Conservation (phyloP, 1,140 invertebrate species). For the Penaeus vannamei region DNA sequence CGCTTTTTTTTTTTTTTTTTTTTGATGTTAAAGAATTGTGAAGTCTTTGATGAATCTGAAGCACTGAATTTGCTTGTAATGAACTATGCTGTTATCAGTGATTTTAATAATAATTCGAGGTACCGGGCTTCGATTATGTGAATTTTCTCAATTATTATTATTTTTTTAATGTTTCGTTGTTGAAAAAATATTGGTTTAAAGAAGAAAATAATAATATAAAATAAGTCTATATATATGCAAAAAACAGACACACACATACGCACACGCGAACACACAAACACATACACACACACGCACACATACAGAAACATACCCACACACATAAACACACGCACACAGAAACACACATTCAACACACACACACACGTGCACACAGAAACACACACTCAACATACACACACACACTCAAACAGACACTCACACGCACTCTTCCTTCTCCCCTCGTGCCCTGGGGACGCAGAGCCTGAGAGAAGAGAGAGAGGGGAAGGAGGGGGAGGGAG, state of each 20-base stretch:
- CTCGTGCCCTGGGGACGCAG: too few relatives aligned
- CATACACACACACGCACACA: not conserved
- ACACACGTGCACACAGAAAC: not conserved
- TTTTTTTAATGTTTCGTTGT: too few relatives aligned
- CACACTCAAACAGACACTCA: conserved; percentile 17
- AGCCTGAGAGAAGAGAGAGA: not conserved
- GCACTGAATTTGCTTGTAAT: too few relatives aligned
- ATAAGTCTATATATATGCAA: not conserved
- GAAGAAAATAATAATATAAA: too few relatives aligned
- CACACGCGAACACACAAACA: not conserved
- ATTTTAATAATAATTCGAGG: too few relatives aligned
- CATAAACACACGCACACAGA: not conserved
- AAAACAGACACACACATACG: not conserved
- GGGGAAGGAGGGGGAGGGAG: not conserved
- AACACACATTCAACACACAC: not conserved
- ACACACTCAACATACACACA: not conserved
- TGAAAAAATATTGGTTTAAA: too few relatives aligned
- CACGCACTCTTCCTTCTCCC: not conserved
- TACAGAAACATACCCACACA: not conserved
- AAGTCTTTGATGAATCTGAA: too few relatives aligned
- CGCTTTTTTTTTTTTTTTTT: too few relatives aligned
- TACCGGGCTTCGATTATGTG: too few relatives aligned
- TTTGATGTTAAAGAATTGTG: too few relatives aligned
- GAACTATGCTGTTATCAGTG: too few relatives aligned
- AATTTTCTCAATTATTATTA: too few relatives aligned